Percentiles rank a stretch among this genome's conserved stretches.
These are phyloP conservation scores for Sceloporus undulatus DNA, from an alignment of 2,113 vertebrate genomes.

Conservation along the genomic window DNA sequence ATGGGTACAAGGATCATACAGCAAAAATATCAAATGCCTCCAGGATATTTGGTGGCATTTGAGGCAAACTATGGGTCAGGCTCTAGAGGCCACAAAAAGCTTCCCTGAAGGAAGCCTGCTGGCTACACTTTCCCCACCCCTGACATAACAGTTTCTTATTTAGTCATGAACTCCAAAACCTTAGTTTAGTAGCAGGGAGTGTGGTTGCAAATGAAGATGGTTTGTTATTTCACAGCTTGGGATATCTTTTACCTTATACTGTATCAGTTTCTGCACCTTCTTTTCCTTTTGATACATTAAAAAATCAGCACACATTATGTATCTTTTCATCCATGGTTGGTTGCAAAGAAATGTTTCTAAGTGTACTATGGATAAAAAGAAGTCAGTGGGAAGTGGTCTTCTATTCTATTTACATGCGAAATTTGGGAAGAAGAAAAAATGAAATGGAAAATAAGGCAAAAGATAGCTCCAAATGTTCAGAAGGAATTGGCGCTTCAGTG, in stretches of 20 bases:
- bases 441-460: not conserved
- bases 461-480: not conserved
- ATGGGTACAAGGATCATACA: no score
- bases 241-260: not conserved
- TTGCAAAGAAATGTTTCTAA: constrained; percentile 13
- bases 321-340: not conserved
- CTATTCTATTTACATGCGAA: constrained; percentile 15
- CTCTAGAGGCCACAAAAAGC: no score
- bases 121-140: not conserved
- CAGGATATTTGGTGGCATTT: no score
- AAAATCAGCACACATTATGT: constrained; percentile 22
- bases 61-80: no score
- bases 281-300: not conserved
- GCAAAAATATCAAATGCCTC: no score
- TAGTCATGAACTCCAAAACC: not conserved
- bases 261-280: not conserved
- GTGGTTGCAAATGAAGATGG: not conserved
- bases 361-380: not conserved
- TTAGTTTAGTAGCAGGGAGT: not conserved
- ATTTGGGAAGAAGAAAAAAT: not conserved
- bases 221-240: not conserved
- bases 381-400: not conserved
- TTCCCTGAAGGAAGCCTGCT: no score
- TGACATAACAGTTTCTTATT: not conserved
- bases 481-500: not conserved